Percentiles rank a stretch among this genome's conserved stretches.
Evolutionary conservation across 2,113 vertebrate genomes (phyloP).

Genomic region (Nanorana parkeri): DNA sequence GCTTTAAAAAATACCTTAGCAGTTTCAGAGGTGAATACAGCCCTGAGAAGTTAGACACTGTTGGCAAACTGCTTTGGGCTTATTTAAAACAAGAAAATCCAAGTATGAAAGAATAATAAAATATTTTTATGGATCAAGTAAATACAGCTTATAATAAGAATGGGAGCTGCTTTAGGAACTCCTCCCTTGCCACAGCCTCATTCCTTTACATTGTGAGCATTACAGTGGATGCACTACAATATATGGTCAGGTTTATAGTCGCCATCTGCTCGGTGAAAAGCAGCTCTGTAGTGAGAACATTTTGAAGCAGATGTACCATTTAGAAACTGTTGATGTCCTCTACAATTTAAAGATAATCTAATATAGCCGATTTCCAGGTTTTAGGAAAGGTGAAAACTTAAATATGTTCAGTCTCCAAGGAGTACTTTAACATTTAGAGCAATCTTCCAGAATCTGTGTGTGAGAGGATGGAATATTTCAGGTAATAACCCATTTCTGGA

Average conservation of each 20-base stretch:
- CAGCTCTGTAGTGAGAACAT: conserved; percentile 22
- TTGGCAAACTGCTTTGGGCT: no score
- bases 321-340: conserved; percentile 39
- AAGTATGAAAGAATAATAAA: no score
- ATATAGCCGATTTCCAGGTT: conserved; percentile 25
- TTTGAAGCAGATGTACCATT: conserved; percentile 44
- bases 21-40: no score
- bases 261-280: conserved; percentile 45
- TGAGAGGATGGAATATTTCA: conserved; percentile 4
- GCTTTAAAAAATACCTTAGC: no score
- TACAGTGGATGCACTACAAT: conserved; percentile 1
- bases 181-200: neutral
- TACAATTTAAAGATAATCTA: conserved; percentile 50
- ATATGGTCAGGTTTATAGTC: conserved; percentile 36
- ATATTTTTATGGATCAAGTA: no score
- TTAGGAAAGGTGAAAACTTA: conserved; percentile 40
- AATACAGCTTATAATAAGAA: no score
- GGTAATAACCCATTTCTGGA: conserved; percentile 16
- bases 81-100: no score
- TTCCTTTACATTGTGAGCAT: neutral
- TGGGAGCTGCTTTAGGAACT: neutral
- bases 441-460: conserved; percentile 25
- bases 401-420: conserved; percentile 21
- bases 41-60: no score
- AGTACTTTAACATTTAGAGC: conserved; percentile 14